Percentiles rank a stretch among this genome's conserved stretches.
These are phyloP conservation scores for Pelmatolapia mariae DNA, from an alignment of 2,113 vertebrate species.

Conservation along the genomic window DNA sequence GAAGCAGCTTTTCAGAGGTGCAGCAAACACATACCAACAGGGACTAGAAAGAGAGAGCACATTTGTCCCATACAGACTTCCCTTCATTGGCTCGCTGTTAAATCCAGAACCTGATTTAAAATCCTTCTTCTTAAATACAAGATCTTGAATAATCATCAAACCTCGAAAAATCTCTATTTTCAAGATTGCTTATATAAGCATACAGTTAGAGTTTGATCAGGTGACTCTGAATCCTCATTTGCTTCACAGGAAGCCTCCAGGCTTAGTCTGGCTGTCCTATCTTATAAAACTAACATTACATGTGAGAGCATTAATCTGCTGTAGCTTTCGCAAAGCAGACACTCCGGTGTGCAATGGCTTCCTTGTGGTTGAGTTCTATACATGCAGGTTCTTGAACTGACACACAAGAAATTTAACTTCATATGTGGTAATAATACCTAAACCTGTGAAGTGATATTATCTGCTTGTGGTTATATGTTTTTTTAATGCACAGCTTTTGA, in stretches of 20 bases:
- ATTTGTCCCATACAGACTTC: background rate
- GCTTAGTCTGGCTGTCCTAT: background rate
- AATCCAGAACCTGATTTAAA: background rate
- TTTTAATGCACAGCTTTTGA: background rate
- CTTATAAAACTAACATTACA: background rate
- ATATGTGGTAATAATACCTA: background rate
- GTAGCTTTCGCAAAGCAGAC: background rate
- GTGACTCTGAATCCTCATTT: background rate
- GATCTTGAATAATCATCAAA: background rate
- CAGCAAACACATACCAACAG: background rate
- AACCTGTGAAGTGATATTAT: background rate
- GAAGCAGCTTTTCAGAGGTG: background rate
- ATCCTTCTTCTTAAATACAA: background rate
- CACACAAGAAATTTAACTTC: background rate
- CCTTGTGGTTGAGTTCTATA: background rate
- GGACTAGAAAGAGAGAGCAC: background rate
- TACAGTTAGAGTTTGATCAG: rapidly evolving
- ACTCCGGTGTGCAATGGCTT: background rate
- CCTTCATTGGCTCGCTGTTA: rapidly evolving
- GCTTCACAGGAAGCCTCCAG: background rate
- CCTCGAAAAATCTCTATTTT: background rate
- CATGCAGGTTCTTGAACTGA: background rate
- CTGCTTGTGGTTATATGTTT: background rate
- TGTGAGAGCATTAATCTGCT: background rate
- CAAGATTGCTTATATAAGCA: background rate